These are phyloP conservation scores for Sternarchorhynchus goeldii DNA, from an alignment of 2,797 vertebrate species.

Conservation along the genomic window DNA sequence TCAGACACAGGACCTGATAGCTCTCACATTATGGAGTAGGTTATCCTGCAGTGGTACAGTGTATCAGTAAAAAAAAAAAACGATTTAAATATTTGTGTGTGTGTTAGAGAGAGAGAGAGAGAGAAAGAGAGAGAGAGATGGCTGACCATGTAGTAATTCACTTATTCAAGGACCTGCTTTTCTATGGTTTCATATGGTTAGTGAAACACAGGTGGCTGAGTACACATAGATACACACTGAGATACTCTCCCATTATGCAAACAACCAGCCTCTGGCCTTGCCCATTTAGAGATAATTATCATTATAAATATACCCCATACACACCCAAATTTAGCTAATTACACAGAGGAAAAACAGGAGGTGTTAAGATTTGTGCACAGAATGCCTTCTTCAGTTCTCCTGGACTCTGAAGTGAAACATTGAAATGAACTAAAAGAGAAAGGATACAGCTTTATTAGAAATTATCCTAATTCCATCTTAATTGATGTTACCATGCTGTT, in stretches of 20 bases:
- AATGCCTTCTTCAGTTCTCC: not conserved
- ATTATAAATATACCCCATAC: constrained; percentile 38
- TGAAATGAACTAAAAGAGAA: not conserved
- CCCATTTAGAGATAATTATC: constrained; percentile 42
- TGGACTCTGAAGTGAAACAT: not conserved
- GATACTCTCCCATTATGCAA: constrained; percentile 29
- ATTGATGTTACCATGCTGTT: not conserved
- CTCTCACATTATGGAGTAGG: not conserved
- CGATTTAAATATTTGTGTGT: not conserved
- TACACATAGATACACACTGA: constrained; percentile 30
- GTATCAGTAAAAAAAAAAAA: not conserved
- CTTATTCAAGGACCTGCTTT: constrained; percentile 23
- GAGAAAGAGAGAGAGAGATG: not conserved
- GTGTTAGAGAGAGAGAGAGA: constrained; percentile 41
- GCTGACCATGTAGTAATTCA: constrained; percentile 43
- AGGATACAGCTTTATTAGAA: not conserved
- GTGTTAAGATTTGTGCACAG: not conserved
- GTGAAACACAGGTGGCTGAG: constrained; percentile 45
- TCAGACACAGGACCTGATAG: not conserved
- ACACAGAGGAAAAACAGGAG: constrained; percentile 5
- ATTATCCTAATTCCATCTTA: not conserved
- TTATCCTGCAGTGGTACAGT: not conserved
- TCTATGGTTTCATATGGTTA: constrained; percentile 41
- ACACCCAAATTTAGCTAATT: constrained; percentile 19
- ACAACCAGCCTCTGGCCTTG: constrained; percentile 17